phyloP scores from a whole-genome alignment of 2,888 invertebrate species.

The Cosmia trapezina region DNA sequence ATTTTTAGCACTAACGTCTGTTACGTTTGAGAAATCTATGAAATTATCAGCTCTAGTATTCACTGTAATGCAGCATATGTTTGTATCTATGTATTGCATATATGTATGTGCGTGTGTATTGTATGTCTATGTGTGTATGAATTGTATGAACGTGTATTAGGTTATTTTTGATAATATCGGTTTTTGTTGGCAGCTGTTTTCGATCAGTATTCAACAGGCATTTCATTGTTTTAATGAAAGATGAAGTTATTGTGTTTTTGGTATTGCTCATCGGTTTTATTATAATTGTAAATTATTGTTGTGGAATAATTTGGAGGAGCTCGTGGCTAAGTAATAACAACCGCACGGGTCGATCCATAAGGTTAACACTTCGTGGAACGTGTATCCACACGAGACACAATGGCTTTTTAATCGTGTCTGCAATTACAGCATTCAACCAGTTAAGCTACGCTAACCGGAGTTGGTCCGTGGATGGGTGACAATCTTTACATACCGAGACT shows the following conservation, averaged over 20 bases:
- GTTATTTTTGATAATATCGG: slow-evolving; percentile 48
- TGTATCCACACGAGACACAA: no score
- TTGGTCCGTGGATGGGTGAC: no score
- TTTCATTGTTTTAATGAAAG: slow-evolving; percentile 39
- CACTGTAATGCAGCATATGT: slow-evolving; percentile 25
- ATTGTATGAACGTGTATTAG: slow-evolving; percentile 8
- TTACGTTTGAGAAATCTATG: slow-evolving; percentile 57
- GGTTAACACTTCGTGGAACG: no score
- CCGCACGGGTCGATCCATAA: no score
- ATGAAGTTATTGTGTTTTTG: slow-evolving; percentile 30
- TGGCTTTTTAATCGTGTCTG: no score
- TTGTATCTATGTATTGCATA: slow-evolving; percentile 4
- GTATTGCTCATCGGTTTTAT: slow-evolving; percentile 32
- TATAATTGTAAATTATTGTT: slow-evolving; percentile 13
- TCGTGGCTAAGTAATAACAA: no score
- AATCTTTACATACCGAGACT: no score
- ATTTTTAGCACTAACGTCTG: slow-evolving; percentile 64
- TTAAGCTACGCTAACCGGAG: no score
- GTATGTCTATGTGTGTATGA: not conserved
- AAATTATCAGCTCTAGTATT: slow-evolving; percentile 53
- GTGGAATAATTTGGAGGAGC: not conserved
- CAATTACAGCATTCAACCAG: no score
- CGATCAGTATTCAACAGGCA: slow-evolving; percentile 26
- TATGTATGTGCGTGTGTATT: not conserved
- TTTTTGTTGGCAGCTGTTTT: slow-evolving; percentile 52